Evolutionary conservation across 1,140 invertebrate species (phyloP).

Genomic region (Stegodyphus mimosarum): DNA sequence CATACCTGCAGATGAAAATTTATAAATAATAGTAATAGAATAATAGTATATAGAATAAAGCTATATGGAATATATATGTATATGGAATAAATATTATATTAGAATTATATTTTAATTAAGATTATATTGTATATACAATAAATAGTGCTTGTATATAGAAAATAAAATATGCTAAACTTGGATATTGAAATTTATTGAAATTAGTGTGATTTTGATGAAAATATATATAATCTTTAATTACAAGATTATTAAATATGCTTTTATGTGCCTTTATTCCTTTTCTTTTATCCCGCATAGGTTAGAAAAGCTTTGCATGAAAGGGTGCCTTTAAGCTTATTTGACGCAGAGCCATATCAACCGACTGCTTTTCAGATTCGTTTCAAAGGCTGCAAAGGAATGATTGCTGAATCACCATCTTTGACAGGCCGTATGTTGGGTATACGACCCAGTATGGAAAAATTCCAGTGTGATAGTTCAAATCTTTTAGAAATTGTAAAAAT

Average conservation of each 20-base stretch:
- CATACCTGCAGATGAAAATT: too few relatives aligned
- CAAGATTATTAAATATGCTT: neutral
- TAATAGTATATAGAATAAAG: too few relatives aligned
- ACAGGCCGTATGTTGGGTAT: slow-evolving; percentile 52
- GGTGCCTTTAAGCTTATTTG: neutral
- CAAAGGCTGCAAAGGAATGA: slow-evolving; percentile 66
- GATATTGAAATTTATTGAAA: too few relatives aligned
- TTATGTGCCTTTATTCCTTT: neutral
- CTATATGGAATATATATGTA: too few relatives aligned
- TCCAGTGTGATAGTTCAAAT: slow-evolving; percentile 58
- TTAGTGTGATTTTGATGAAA: too few relatives aligned
- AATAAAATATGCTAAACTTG: too few relatives aligned
- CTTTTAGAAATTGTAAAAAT: slow-evolving; percentile 67
- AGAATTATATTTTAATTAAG: too few relatives aligned
- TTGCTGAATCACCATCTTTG: slow-evolving; percentile 63
- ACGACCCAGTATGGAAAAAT: slow-evolving; percentile 66
- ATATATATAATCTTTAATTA: too few relatives aligned
- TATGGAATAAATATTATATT: too few relatives aligned
- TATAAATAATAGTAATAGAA: too few relatives aligned
- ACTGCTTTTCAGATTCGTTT: slow-evolving; percentile 65
- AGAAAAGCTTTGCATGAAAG: slow-evolving; percentile 15
- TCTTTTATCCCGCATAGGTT: slow-evolving; percentile 1
- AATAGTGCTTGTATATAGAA: too few relatives aligned
- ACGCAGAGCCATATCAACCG: slow-evolving; percentile 12
- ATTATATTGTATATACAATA: too few relatives aligned